Percentiles rank a stretch among this genome's conserved stretches.
Conservation (phyloP, 2,888 invertebrate species). For the Drosophila parthenogenetica region DNA sequence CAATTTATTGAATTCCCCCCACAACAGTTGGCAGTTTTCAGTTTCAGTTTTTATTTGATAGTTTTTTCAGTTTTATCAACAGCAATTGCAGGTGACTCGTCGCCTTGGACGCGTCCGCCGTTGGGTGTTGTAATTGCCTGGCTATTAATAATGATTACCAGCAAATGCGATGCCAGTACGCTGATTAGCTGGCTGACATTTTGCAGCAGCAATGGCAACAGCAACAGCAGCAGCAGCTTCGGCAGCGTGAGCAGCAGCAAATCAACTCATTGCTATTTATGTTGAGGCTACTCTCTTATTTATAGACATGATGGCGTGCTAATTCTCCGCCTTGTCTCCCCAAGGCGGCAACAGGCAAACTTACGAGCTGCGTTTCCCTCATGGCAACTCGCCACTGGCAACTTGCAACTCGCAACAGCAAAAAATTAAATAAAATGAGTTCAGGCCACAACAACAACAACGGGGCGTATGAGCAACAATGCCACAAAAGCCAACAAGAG, state of each 20-base stretch:
- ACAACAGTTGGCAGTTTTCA: neutral
- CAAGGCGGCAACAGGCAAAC: constrained; percentile 38
- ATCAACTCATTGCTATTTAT: constrained; percentile 69
- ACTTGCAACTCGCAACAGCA: constrained; percentile 16
- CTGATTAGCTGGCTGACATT: constrained; percentile 65
- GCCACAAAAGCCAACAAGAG: constrained; percentile 52
- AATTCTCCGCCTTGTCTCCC: constrained; percentile 67
- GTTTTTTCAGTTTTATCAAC: constrained; percentile 40
- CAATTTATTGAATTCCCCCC: constrained; percentile 22
- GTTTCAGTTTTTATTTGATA: constrained; percentile 1
- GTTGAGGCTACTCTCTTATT: constrained; percentile 59
- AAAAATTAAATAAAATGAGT: constrained; percentile 59
- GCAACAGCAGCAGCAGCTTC: neutral
- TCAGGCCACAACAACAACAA: constrained; percentile 44
- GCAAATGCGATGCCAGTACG: constrained; percentile 64
- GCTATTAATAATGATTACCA: constrained; percentile 77
- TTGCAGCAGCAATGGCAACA: constrained; percentile 27
- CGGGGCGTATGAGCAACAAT: constrained; percentile 74
- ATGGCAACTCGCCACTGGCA: constrained; percentile 15
- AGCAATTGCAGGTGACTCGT: constrained; percentile 39
- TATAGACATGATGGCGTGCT: constrained; percentile 71
- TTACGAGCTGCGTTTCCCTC: constrained; percentile 38
- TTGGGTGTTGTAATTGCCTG: constrained; percentile 68
- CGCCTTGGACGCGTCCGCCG: constrained; percentile 47
- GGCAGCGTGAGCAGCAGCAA: constrained; percentile 1